Conservation (phyloP, 2,113 vertebrate genomes). For the Meles meles region DNA sequence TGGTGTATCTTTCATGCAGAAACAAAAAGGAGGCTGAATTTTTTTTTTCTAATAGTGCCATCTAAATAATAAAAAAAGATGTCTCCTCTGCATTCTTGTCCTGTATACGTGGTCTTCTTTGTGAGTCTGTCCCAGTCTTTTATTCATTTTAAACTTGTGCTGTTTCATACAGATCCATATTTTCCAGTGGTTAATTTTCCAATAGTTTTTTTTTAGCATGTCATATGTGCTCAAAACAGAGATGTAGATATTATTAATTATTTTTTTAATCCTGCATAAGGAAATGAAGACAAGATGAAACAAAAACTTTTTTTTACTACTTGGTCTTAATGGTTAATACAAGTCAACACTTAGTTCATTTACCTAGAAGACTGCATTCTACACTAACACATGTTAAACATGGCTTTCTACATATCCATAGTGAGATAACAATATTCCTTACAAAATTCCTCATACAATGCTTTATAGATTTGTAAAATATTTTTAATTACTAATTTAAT, state of each 20-base stretch:
- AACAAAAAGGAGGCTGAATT: not conserved
- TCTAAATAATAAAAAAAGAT: not conserved
- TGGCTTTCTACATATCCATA: not conserved
- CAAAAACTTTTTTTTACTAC: not conserved
- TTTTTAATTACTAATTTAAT: constrained; percentile 11
- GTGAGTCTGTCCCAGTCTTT: not conserved
- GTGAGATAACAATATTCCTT: not conserved
- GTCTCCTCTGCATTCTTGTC: not conserved
- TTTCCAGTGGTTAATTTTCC: not conserved
- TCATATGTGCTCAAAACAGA: not conserved
- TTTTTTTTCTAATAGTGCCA: not conserved
- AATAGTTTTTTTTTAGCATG: not conserved
- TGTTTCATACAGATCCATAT: not conserved
- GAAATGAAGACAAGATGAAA: not conserved
- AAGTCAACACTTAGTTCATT: not conserved
- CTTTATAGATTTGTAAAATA: not conserved
- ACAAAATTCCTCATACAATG: not conserved
- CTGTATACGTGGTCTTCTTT: not conserved
- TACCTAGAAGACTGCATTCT: not conserved
- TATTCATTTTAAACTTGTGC: not conserved
- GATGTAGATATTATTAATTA: not conserved
- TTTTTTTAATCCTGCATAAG: not conserved
- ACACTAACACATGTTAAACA: not conserved
- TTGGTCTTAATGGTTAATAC: not conserved
- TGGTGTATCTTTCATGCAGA: not conserved